Base-by-base conservation (phyloP, 2,888 invertebrate genomes). In the Drosophila macrospina region DNA sequence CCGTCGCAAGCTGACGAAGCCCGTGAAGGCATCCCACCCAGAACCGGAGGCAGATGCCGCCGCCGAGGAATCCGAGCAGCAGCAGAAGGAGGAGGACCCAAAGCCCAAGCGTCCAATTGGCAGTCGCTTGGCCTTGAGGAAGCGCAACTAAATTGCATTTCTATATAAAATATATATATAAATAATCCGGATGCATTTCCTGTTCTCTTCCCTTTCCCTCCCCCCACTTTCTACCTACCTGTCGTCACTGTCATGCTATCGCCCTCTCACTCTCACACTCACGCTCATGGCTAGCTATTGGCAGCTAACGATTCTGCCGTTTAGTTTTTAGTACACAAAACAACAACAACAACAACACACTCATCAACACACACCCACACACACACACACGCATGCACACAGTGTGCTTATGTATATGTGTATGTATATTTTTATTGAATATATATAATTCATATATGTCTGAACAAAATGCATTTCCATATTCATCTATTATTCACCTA, bases 81-180 rank as follows among this genome's bases (percentile, higher is more conserved):
- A 86, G 44, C 89, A 88, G 50, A 89, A 87, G 69, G 91, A 91
- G 72, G 91, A 91, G 71, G 91, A 91, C 69, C 64, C 87, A 34
- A 89, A 90, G 60, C 86, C 84, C 47, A 90, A 90, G 82, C 91
- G 91, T 68, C 90, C 90, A 57, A 47, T 68, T 37, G 80, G 84
- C 56, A 82, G 83, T 50, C 91, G 92, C 55, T 83, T 92, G 73
- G 74, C 87, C 69, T 86, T 91, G 76, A 89, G 91, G 78, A 91
- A 91, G 74, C 91, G 91, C 85, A 89, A 81, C 72, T 91, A 89
- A 84, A 26, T 30, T 36, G 47, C n/a, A 48, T 24, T 30, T 39
- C 32, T 48, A 42, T 37, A 8, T 56, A 24, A 60, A 42, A 54
- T 37, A 67, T 32, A 36, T 39, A 34, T 11, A 39, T 15, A 39